A percentile compares a stretch with the other conserved stretches of the same genome.
Evolutionary conservation across 2,113 vertebrate species (phyloP).

Genomic region (Syngnathus floridae): DNA sequence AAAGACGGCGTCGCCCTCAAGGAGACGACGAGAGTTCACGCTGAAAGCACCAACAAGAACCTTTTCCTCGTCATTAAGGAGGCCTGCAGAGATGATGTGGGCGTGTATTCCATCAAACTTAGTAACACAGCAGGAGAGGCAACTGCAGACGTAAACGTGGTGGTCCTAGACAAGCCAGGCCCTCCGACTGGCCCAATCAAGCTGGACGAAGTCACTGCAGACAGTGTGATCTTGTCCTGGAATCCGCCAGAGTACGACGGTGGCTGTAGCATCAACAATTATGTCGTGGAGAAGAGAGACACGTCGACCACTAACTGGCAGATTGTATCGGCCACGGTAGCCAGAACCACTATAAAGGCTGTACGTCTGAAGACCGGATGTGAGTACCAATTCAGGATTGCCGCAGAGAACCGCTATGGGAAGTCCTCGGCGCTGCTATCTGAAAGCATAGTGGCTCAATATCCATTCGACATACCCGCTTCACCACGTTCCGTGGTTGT

Average conservation of each 20-base stretch:
- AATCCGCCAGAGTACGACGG: slow-evolving; percentile 89
- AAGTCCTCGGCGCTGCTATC: slow-evolving; percentile 87
- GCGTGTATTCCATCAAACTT: slow-evolving; percentile 83
- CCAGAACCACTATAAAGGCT: slow-evolving; percentile 93
- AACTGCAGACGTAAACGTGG: slow-evolving; percentile 78
- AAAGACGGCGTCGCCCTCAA: slow-evolving; percentile 83
- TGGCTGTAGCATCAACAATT: slow-evolving; percentile 91
- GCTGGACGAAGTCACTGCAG: slow-evolving; percentile 92
- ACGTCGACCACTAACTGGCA: slow-evolving; percentile 98
- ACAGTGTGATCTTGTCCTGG: slow-evolving; percentile 85
- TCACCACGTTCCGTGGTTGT: slow-evolving; percentile 83
- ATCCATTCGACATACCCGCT: slow-evolving; percentile 90
- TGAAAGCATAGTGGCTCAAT: slow-evolving; percentile 85
- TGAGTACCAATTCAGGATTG: slow-evolving; percentile 96
- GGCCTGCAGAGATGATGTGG: slow-evolving; percentile 90
- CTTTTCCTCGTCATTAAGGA: slow-evolving; percentile 87
- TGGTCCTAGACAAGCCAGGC: slow-evolving; percentile 94
- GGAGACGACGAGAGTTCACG: slow-evolving; percentile 93
- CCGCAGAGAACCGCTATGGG: slow-evolving; percentile 96
- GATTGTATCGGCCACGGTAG: slow-evolving; percentile 94
- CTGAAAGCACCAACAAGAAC: slow-evolving; percentile 79
- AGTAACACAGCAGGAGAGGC: slow-evolving; percentile 84
- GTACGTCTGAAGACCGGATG: slow-evolving; percentile 86
- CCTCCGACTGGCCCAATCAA: slow-evolving; percentile 93
- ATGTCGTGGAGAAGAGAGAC: slow-evolving; percentile 95